phyloP scores from a whole-genome alignment of 2,888 invertebrate genomes.

The Archips crataeganus region DNA sequence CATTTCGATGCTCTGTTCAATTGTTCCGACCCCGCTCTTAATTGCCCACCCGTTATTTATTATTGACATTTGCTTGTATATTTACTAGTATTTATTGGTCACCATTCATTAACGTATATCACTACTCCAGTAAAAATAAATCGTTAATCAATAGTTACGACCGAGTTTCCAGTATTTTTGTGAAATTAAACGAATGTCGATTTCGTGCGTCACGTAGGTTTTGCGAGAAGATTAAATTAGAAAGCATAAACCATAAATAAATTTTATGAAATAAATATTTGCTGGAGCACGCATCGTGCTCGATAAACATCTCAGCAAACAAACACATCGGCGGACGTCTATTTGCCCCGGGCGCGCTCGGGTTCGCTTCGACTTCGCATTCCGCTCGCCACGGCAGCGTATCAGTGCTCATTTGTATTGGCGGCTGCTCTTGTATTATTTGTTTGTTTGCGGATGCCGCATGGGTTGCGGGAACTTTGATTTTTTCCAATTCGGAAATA shows the following conservation, averaged over 20 bases:
- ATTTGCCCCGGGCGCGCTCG: slow-evolving; percentile 79
- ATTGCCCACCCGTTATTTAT: slow-evolving; percentile 80
- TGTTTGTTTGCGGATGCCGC: slow-evolving; percentile 82
- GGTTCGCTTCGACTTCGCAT: slow-evolving; percentile 74
- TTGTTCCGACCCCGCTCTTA: slow-evolving; percentile 78
- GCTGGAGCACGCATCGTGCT: slow-evolving; percentile 73
- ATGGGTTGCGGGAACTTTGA: slow-evolving; percentile 80
- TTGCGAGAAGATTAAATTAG: slow-evolving; percentile 22
- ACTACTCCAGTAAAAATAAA: slow-evolving; percentile 52
- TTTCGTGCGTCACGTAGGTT: background rate
- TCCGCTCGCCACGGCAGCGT: slow-evolving; percentile 68
- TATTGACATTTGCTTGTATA: slow-evolving; percentile 76
- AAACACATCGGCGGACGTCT: slow-evolving; percentile 82
- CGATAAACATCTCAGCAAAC: slow-evolving; percentile 82
- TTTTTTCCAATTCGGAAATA: slow-evolving; percentile 84
- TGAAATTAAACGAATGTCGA: slow-evolving; percentile 13
- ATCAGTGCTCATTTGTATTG: slow-evolving; percentile 85
- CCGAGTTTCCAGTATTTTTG: slow-evolving; percentile 24
- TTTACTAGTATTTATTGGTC: slow-evolving; percentile 65
- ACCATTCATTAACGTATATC: slow-evolving; percentile 55
- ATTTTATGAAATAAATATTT: slow-evolving; percentile 66
- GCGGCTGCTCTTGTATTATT: slow-evolving; percentile 79
- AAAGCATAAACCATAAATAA: slow-evolving; percentile 40
- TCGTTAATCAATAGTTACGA: slow-evolving; percentile 48
- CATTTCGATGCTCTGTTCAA: slow-evolving; percentile 81